Evolutionary conservation across 2,113 vertebrate species (phyloP).

Genomic region (Centropus bengalensis): DNA sequence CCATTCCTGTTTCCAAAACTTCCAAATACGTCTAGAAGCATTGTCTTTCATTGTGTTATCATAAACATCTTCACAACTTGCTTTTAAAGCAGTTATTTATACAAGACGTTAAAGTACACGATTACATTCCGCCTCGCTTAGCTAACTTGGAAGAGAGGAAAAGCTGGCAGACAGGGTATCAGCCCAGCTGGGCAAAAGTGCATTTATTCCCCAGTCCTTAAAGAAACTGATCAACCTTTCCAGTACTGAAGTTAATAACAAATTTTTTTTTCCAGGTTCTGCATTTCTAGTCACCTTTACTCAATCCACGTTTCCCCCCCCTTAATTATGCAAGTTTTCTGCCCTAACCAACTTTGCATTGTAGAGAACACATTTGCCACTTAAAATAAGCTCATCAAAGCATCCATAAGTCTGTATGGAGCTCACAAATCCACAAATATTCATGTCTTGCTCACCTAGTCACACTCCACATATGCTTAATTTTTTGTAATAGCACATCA

Average conservation of each 20-base stretch:
- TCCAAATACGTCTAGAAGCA: neutral
- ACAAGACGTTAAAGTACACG: neutral
- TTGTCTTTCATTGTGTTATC: neutral
- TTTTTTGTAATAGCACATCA: neutral
- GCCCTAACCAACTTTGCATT: neutral
- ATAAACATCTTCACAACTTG: neutral
- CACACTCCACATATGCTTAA: rapidly evolving
- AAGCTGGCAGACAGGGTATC: neutral
- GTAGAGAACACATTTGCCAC: neutral
- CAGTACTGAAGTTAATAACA: neutral
- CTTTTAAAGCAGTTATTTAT: neutral
- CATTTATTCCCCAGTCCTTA: neutral
- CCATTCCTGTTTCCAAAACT: neutral
- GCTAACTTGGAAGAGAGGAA: neutral
- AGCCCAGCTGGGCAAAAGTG: neutral
- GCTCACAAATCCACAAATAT: neutral
- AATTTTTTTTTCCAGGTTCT: neutral
- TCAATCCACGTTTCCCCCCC: rapidly evolving
- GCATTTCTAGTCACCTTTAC: neutral
- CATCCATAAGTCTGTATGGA: neutral
- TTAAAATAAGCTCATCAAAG: neutral
- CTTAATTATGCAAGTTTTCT: neutral
- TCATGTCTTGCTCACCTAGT: neutral
- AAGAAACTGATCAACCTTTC: neutral
- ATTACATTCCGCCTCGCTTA: neutral